These are phyloP conservation scores for Emmelina monodactyla DNA, from an alignment of 2,888 invertebrate genomes.

Conservation along the genomic window DNA sequence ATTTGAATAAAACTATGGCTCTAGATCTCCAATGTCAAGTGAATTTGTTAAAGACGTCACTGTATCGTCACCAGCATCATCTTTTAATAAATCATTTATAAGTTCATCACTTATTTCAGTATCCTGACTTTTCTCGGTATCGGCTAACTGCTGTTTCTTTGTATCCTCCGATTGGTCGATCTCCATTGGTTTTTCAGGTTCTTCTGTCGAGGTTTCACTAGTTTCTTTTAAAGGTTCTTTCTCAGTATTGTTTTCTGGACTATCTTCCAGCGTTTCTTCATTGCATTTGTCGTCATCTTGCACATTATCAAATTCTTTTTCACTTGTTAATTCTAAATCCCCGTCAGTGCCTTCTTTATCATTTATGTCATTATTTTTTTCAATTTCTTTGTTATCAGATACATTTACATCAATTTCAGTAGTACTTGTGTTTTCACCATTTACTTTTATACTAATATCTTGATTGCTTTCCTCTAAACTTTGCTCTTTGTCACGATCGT, in stretches of 20 bases:
- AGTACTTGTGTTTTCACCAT: neutral
- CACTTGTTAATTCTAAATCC: too few relatives aligned
- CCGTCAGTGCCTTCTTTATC: neutral
- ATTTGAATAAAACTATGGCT: too few relatives aligned
- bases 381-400: slow-evolving; percentile 6
- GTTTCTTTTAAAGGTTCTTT: neutral
- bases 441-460: neutral
- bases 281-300: neutral
- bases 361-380: slow-evolving; percentile 5
- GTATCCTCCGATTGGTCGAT: neutral
- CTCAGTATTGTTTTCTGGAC: neutral
- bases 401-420: slow-evolving; percentile 2
- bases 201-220: neutral
- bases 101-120: slow-evolving; percentile 42
- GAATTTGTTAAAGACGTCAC: slow-evolving; percentile 1
- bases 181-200: neutral
- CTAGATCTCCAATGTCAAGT: neutral
- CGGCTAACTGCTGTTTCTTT: slow-evolving; percentile 1
- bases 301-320: neutral
- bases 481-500: too few relatives aligned
- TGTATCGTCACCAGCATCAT: slow-evolving; percentile 24
- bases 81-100: slow-evolving; percentile 40
- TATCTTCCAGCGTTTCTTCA: neutral
- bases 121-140: slow-evolving; percentile 24
- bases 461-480: too few relatives aligned